A percentile compares a stretch with the other conserved stretches of the same genome.
Evolutionary conservation across 2,797 vertebrate species (phyloP).

Genomic region (Xyrichtys novacula): DNA sequence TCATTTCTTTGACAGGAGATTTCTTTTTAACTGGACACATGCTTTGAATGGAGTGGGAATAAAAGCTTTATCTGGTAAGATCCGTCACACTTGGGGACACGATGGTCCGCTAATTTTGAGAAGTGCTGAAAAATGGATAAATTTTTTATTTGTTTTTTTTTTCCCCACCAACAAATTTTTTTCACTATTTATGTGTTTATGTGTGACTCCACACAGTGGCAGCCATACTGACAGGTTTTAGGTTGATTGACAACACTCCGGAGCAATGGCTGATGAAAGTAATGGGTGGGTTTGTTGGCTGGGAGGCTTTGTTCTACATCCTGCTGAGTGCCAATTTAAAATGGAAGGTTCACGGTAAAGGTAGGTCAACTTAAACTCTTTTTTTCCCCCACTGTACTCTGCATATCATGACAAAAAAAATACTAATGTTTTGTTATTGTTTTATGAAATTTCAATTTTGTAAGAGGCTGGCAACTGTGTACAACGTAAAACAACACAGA

Average conservation of each 20-base stretch:
- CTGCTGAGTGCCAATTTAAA: slow-evolving; percentile 63
- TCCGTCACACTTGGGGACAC: neutral
- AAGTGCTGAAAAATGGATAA: no score
- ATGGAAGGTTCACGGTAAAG: slow-evolving; percentile 14
- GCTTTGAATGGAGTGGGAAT: slow-evolving; percentile 70
- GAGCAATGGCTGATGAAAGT: slow-evolving; percentile 80
- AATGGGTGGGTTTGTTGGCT: slow-evolving; percentile 84
- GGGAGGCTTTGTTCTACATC: slow-evolving; percentile 77
- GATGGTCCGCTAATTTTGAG: no score
- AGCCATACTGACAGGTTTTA: slow-evolving; percentile 84
- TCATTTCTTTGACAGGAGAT: slow-evolving; percentile 71
- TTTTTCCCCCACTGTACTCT: no score
- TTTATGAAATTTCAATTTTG: no score
- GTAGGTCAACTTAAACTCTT: neutral
- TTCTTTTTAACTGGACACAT: slow-evolving; percentile 81
- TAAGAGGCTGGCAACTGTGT: no score
- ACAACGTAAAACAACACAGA: no score
- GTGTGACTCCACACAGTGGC: slow-evolving; percentile 73
- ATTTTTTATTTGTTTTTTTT: no score
- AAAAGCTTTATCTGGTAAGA: slow-evolving; percentile 81
- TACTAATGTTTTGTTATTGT: no score
- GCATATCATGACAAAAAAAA: no score
- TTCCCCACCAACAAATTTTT: no score
- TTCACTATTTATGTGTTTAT: neutral
- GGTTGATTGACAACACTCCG: slow-evolving; percentile 59